These are phyloP conservation scores for Meloidogyne chitwoodi DNA, from an alignment of 1,140 invertebrate genomes.

Conservation along the genomic window DNA sequence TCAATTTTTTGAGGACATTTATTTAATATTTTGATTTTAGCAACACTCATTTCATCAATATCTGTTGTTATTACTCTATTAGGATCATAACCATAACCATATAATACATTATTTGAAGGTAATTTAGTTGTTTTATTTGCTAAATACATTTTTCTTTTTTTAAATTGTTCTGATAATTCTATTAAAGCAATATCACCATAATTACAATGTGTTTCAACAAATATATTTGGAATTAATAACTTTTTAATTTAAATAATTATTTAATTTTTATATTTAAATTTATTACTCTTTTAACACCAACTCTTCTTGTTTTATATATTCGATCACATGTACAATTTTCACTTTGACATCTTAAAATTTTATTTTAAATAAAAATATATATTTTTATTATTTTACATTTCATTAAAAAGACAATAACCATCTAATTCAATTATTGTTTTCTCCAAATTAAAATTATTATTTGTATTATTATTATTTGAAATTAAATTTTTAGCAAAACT, in stretches of 20 bases:
- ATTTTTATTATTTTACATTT: not conserved
- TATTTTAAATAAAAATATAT: not conserved
- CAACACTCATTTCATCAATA: not conserved
- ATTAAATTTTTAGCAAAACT: conserved; percentile 2
- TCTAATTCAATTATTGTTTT: not conserved
- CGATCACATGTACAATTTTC: not conserved
- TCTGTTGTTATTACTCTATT: not conserved
- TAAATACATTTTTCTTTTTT: not conserved
- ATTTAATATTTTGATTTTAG: not conserved
- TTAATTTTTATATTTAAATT: not conserved
- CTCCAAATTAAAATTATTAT: not conserved
- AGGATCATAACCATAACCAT: not conserved
- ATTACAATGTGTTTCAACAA: not conserved
- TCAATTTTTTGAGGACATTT: conserved; percentile 1
- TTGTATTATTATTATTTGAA: not conserved
- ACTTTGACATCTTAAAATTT: not conserved
- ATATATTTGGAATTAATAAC: conserved; percentile 6
- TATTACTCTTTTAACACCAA: not conserved
- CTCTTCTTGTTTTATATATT: not conserved
- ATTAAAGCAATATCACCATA: conserved; percentile 1
- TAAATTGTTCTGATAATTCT: not conserved
- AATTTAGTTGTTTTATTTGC: not conserved
- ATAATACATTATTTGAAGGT: not conserved
- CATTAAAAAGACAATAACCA: not conserved
- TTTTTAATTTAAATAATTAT: not conserved